Evolutionary conservation across 2,797 vertebrate genomes (phyloP), one percentile per base, ranked within the genome.

Genomic region (Austrolebias charrua): DNA sequence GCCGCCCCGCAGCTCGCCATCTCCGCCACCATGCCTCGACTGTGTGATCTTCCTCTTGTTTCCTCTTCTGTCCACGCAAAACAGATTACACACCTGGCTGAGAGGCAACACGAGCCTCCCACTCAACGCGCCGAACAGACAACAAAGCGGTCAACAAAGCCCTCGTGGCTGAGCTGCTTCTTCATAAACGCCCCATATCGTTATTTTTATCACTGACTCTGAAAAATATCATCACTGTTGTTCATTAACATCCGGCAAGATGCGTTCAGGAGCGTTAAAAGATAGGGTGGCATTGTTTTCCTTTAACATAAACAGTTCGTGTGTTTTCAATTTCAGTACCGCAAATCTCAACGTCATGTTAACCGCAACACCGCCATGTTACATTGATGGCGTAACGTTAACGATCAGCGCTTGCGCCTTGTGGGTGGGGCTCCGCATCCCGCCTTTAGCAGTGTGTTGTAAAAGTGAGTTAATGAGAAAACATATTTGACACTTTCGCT

Each of bases 1-100:
- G 69, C 77, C n/a, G 81, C 75, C 54, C 76, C 80, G 28, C 65
- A 83, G 80, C 68, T 87, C 64, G 80, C 88, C 92, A 93, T 92
- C 63, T 78, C 60, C 13, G 86, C 89, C 66, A 93, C 92, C 91
- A 92, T 92, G 72, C 45, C 75, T 52, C 9, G 14, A 12, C 20
- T 18, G 49, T 1, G 6, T 18, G 63, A 55, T 40, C 11, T 40
- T 40, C 38, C 38, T 40, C 38, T 46, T 60, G 45, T 72, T 20
- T 43, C 52, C 46, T 6, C 0, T 6, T 29, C 43, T 14, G 1
- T 24, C 0, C 31, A 1, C 16, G 7, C 50, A 31, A 52, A 38
- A 53, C 52, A 57, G 28, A 16, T 58, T 56, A 33, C 12, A 75
- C 8, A 71, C 75, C 77, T 70, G n/a, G n/a, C n/a, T n/a, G 69